phyloP scores from a whole-genome alignment of 2,113 vertebrate genomes.

The Cottus gobio region DNA sequence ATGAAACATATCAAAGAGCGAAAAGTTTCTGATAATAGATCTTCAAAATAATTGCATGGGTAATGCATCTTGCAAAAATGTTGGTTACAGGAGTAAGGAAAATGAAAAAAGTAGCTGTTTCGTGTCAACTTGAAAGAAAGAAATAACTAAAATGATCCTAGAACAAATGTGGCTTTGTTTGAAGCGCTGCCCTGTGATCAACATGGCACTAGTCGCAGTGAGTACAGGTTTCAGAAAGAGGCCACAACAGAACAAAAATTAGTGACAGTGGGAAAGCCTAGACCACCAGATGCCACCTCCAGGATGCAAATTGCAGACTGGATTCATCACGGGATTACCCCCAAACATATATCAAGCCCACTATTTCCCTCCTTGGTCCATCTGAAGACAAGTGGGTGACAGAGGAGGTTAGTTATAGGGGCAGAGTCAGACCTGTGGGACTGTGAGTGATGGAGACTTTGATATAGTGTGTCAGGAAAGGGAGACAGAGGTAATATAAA shows the following conservation, averaged over 20 bases:
- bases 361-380: constrained; percentile 56
- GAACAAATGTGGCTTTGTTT: constrained; percentile 39
- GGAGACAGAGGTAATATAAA: constrained; percentile 68
- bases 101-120: constrained; percentile 21
- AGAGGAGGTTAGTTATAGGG: constrained; percentile 61
- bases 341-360: constrained; percentile 57
- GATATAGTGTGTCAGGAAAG: constrained; percentile 57
- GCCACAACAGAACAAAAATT: constrained; percentile 12
- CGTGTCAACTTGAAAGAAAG: background rate
- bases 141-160: background rate
- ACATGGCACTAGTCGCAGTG: constrained; percentile 42
- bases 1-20: constrained; percentile 11
- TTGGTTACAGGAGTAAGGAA: background rate
- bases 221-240: constrained; percentile 23
- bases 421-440: constrained; percentile 35
- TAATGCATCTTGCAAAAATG: constrained; percentile 5
- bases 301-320: constrained; percentile 41
- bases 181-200: constrained; percentile 55
- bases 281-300: constrained; percentile 39
- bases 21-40: background rate
- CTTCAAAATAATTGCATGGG: constrained; percentile 1
- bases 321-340: constrained; percentile 59
- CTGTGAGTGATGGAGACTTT: constrained; percentile 54
- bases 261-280: constrained; percentile 36
- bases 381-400: constrained; percentile 63